Conservation (phyloP, 2,113 vertebrate species). For the Carettochelys insculpta region DNA sequence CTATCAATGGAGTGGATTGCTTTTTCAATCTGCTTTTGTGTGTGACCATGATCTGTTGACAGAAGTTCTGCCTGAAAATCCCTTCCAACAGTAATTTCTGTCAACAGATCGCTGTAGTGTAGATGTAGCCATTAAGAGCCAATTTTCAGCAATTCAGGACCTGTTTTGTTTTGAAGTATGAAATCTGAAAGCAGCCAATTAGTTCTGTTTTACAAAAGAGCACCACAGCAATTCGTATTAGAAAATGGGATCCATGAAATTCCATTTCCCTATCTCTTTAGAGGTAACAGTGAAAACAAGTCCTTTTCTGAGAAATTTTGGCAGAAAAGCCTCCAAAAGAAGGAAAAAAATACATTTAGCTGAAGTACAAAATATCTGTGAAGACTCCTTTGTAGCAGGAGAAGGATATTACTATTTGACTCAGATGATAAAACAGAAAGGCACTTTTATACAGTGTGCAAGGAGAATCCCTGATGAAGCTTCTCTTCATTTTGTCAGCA, state of each 20-base stretch:
- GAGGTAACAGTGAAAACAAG: background rate
- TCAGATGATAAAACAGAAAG: slow-evolving; percentile 3
- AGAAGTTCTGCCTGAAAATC: no score
- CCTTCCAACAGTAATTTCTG: no score
- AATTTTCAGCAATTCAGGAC: slow-evolving; percentile 14
- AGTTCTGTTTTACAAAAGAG: slow-evolving; percentile 23
- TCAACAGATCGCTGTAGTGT: no score
- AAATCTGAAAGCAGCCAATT: slow-evolving; percentile 16
- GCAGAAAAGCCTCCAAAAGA: background rate
- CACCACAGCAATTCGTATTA: background rate
- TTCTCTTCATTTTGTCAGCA: background rate
- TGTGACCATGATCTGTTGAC: no score
- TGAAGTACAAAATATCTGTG: background rate
- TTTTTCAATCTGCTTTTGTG: no score
- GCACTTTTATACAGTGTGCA: background rate
- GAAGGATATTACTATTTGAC: background rate
- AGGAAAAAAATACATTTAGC: background rate
- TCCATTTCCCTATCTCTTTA: slow-evolving; percentile 20
- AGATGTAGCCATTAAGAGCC: no score
- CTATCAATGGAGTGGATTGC: no score
- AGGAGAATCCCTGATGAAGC: background rate
- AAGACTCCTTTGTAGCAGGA: background rate
- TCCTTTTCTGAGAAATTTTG: slow-evolving; percentile 15
- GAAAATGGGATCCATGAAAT: slow-evolving; percentile 36
- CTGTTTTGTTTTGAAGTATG: slow-evolving; percentile 22